Evolutionary conservation across 1,140 invertebrate genomes (phyloP).

Genomic region (Cherax destructor): DNA sequence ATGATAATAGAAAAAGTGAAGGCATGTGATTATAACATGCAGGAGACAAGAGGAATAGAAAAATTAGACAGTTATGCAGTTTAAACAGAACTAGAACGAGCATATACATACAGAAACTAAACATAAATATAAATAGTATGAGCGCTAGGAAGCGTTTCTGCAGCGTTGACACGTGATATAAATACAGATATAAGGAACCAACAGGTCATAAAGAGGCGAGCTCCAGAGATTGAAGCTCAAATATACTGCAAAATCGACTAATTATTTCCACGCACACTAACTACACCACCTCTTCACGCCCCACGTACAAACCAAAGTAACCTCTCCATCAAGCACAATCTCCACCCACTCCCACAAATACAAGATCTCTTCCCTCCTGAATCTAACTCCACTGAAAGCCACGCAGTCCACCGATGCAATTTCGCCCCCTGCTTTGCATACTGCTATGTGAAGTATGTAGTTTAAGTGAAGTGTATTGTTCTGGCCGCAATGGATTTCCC

Average conservation of each 20-base stretch:
- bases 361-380: not conserved
- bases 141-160: too few relatives aligned
- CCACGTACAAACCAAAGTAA: not conserved
- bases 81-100: too few relatives aligned
- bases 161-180: too few relatives aligned
- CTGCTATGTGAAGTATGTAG: not conserved
- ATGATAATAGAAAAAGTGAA: too few relatives aligned
- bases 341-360: not conserved
- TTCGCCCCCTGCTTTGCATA: not conserved
- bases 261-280: not conserved
- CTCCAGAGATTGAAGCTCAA: too few relatives aligned
- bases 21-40: too few relatives aligned
- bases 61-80: too few relatives aligned
- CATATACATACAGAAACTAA: too few relatives aligned
- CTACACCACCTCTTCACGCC: not conserved
- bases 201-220: too few relatives aligned
- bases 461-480: conserved; percentile 11
- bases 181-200: too few relatives aligned
- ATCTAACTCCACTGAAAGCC: not conserved
- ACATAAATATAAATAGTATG: too few relatives aligned
- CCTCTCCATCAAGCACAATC: not conserved
- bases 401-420: not conserved
- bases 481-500: conserved; percentile 1
- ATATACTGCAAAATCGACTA: not conserved
- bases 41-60: too few relatives aligned